Conservation (phyloP, 2,113 vertebrate genomes). For the Tragelaphus scriptus region DNA sequence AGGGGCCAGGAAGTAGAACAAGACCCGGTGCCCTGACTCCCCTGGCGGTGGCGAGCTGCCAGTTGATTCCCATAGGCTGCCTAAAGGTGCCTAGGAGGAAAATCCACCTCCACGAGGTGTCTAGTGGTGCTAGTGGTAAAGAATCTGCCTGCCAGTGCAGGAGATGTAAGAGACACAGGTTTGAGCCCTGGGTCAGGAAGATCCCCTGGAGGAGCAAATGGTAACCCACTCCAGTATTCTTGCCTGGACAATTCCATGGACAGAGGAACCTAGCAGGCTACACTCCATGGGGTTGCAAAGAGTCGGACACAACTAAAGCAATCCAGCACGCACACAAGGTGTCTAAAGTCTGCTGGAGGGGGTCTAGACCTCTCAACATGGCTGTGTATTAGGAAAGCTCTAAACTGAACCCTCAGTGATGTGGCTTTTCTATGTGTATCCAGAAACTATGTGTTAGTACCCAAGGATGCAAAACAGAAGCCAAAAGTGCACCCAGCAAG, state of each 20-base stretch:
- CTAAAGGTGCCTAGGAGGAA: neutral
- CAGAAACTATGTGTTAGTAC: neutral
- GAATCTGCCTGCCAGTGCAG: neutral
- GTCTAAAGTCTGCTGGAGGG: neutral
- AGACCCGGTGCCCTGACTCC: neutral
- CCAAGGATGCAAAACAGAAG: neutral
- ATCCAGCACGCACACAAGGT: neutral
- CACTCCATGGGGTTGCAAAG: neutral
- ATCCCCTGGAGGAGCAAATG: neutral
- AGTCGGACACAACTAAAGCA: neutral
- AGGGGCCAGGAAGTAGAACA: neutral
- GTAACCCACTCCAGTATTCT: neutral
- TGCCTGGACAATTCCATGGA: neutral
- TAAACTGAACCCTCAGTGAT: neutral
- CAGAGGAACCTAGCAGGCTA: neutral
- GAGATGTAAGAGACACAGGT: neutral
- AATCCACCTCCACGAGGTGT: neutral
- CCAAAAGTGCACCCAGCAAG: neutral
- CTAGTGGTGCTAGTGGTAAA: neutral
- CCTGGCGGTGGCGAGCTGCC: neutral
- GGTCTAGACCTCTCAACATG: neutral
- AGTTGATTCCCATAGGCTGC: neutral
- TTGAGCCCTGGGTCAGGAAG: neutral
- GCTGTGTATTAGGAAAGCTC: neutral
- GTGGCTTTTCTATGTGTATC: neutral